A percentile compares a stretch with the other conserved stretches of the same genome.
phyloP scores from a whole-genome alignment of 2,113 vertebrate genomes.

The Delphinapterus leucas region DNA sequence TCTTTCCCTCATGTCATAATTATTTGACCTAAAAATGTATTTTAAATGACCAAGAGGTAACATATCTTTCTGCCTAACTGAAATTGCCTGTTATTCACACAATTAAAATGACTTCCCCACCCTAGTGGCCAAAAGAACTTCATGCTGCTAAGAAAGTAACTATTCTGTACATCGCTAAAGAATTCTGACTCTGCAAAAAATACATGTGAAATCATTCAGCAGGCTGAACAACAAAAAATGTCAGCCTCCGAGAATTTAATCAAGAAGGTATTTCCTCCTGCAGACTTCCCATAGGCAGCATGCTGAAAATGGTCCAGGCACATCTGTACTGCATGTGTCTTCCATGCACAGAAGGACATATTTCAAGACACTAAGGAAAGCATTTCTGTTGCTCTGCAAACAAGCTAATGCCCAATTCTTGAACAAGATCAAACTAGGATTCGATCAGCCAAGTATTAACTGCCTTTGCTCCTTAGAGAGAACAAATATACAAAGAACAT shows the following conservation, averaged over 20 bases:
- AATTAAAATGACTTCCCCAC: slow-evolving; percentile 48
- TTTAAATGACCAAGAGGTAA: slow-evolving; percentile 52
- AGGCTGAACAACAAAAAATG: slow-evolving; percentile 26
- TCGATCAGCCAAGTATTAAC: neutral
- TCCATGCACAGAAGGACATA: neutral
- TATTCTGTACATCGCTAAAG: neutral
- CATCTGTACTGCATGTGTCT: slow-evolving; percentile 11
- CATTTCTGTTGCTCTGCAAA: neutral
- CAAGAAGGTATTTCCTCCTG: slow-evolving; percentile 67
- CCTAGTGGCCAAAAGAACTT: slow-evolving; percentile 24
- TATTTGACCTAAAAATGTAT: slow-evolving; percentile 60
- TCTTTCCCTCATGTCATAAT: slow-evolving; percentile 38
- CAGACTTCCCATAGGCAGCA: neutral
- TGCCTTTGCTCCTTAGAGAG: neutral
- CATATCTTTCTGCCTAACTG: neutral
- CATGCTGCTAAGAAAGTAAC: slow-evolving; percentile 9
- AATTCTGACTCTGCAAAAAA: slow-evolving; percentile 71
- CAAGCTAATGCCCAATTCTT: neutral
- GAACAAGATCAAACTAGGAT: neutral
- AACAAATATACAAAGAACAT: neutral
- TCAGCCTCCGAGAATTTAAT: slow-evolving; percentile 65
- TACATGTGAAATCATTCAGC: slow-evolving; percentile 57
- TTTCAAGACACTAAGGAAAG: neutral
- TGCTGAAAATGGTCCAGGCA: neutral
- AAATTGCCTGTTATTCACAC: slow-evolving; percentile 28